phyloP scores from a whole-genome alignment of 2,888 invertebrate species.

The Eupeodes luniger region DNA sequence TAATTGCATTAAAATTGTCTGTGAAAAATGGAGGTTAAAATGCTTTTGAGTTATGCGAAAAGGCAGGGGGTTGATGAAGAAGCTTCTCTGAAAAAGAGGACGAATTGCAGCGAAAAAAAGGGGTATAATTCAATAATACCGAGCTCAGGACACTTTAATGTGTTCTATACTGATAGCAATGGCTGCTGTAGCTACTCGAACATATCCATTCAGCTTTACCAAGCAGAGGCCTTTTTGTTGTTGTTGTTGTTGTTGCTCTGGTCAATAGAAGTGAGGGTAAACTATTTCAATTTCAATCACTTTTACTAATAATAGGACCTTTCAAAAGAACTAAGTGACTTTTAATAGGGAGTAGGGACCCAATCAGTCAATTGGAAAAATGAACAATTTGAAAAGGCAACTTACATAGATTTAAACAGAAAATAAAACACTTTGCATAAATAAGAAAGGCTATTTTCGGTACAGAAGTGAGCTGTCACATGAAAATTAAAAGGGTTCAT shows the following conservation, averaged over 20 bases:
- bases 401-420: neutral
- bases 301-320: neutral
- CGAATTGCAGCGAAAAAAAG: constrained; percentile 15
- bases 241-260: neutral
- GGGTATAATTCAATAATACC: constrained; percentile 36
- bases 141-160: constrained; percentile 5
- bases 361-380: constrained; percentile 27
- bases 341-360: neutral
- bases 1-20: constrained; percentile 71
- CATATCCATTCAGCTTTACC: neutral
- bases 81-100: constrained; percentile 43
- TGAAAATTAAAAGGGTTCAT: no score
- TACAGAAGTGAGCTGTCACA: no score
- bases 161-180: neutral
- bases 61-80: neutral
- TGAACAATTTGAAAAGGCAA: neutral
- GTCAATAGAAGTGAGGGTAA: constrained; percentile 1
- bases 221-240: neutral
- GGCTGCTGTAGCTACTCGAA: neutral
- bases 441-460: neutral
- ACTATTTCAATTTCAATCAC: constrained; percentile 16
- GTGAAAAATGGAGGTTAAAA: constrained; percentile 61
- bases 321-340: constrained; percentile 2
- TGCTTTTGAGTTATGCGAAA: constrained; percentile 37
- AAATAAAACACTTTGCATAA: neutral